phyloP scores from a whole-genome alignment of 2,113 vertebrate genomes.

The Lamprotornis superbus region DNA sequence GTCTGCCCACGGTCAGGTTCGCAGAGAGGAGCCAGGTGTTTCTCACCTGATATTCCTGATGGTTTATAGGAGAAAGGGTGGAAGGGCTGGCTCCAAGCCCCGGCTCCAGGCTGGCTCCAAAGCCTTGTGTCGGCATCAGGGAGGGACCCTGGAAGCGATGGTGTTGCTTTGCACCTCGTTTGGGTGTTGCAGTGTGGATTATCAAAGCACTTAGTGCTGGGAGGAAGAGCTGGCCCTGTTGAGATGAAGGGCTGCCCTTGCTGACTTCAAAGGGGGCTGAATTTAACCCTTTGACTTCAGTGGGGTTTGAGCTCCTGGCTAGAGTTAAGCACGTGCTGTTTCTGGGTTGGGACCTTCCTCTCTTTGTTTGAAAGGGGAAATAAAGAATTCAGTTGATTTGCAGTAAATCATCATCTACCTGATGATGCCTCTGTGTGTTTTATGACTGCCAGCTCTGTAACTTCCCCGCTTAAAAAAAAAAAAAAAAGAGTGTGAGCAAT shows the following conservation, averaged over 20 bases:
- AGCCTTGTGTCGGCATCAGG: background rate
- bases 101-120: background rate
- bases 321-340: background rate
- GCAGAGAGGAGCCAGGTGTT: background rate
- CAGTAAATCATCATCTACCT: background rate
- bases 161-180: slow-evolving; percentile 2
- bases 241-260: background rate
- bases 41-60: background rate
- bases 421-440: background rate
- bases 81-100: background rate
- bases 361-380: background rate
- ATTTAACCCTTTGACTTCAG: slow-evolving; percentile 1
- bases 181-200: background rate
- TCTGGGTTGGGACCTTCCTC: background rate
- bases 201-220: background rate
- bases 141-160: background rate
- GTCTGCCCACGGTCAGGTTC: background rate
- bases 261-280: background rate
- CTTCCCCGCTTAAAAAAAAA: background rate
- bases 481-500: background rate
- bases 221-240: background rate
- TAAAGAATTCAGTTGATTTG: background rate
- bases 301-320: background rate
- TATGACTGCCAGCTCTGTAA: background rate
- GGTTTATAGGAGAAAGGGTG: background rate